Evolutionary conservation across 2,113 vertebrate species (phyloP), one percentile per base, ranked within the genome.

Genomic region (Budorcas taxicolor): DNA sequence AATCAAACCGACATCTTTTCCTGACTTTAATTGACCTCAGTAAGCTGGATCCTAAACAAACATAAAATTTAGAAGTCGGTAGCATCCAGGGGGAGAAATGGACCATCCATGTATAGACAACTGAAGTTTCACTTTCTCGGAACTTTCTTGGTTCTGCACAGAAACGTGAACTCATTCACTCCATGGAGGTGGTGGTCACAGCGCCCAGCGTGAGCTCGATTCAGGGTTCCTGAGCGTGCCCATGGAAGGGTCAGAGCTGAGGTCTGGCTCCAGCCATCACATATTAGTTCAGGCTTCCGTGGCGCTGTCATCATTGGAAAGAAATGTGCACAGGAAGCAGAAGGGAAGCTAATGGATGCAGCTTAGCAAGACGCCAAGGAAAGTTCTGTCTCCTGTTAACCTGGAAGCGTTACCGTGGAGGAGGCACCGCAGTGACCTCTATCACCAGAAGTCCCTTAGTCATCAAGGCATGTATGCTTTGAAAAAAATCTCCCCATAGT

Each of bases 11-110:
- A 97, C 43, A 31, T 97, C 83, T 96, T 85, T 95, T 94, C 95
- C 94, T 97, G 97, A 98, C 94, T 98, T 98, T 95, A 98, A 98
- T 87, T 98, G 98, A 98, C 98, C 98, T 86, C 83, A 90, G 95
- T 13, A 98, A 97, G 83, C 64, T 95, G 90, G 98, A 98, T 60
- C 95, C 0, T 12, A 90, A 98, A 67, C 53, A 97, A 97, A 96
- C 71, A 97, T 97, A 87, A 90, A 88, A 95, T 93, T 97, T 98
- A 93, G 87, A 96, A 92, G 96, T 71, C 76, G 60, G 58, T 92
- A 45, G 94, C 89, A 43, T 29, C 50, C 52, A 31, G 71, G 8
- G 6, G 12, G 83, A 95, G 67, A 52, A 91, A 94, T 9, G 91
- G 78, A 31, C 55, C 33, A 0, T 25, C 7, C 15, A 1, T 13